Evolutionary conservation across 1,140 invertebrate genomes (phyloP), one percentile per base, ranked within the genome.

Genomic region (Pseudomyrmex dendroicus): DNA sequence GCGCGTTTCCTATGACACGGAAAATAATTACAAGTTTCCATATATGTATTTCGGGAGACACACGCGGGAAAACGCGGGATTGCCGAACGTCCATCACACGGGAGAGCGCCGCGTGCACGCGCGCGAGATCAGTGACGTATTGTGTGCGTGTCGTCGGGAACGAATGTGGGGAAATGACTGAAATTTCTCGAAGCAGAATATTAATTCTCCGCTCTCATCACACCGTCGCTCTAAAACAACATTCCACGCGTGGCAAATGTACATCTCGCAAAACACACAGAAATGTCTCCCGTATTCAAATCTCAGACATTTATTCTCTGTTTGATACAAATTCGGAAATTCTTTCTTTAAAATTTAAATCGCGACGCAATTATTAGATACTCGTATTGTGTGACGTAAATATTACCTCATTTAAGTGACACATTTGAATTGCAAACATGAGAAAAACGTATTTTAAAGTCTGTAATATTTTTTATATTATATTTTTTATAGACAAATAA

Each of bases 21-120:
- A 89, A 90, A 92, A 90, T 91, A 91, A 92, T 92, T 91, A 91
- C 82, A 90, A 92, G 84, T 90, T 92, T 85, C 66, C 17, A 61
- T 86, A 73, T 35, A 35, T 59, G 86, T 76, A 84, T 73, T 86
- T 77, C 50, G 48, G 46, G 2, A 22, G 13, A 61, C 54, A 44
- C 56, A n/a, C 52, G 46, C 35, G 35, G 35, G 25, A 35, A 67
- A 77, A 70, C 25, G n/a, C n/a, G n/a, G 15, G 20, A 52, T 78
- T 52, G 66, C n/a, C 22, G 59, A 67, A 63, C 52, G 52, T 83
- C 17, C 73, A 44, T 64, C 35, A 62, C 15, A n/a, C 7, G 35
- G 4, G 35, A n/a, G 22, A 67, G 48, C 9, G 57, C 5, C 44
- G 20, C 35, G 5, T 35, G 35, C 35, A 7, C 35, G 35, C 35